Base-by-base conservation (phyloP, 2,888 invertebrate species). In the Synanthedon formicaeformis region DNA sequence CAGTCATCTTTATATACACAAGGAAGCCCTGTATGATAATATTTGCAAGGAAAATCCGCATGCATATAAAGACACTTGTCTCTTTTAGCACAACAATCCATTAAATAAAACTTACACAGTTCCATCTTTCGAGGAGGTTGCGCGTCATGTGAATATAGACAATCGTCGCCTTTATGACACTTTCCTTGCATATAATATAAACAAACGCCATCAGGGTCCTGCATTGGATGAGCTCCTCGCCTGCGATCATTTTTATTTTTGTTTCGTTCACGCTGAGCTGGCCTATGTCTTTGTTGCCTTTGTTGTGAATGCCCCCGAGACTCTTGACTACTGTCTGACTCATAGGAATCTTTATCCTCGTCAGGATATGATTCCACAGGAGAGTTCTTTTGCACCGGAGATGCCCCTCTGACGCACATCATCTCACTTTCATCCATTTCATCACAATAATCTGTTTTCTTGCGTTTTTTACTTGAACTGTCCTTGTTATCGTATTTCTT, bases 41-140 rank as follows among this genome's bases (percentile, higher is more conserved):
- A 98, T 89, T 98, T 98, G 86, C 98, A 98, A 14, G 98, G 98
- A 78, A 97, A 98, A 78, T 98, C 97, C 67, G 94, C 92, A 85
- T 98, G 98, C 95, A 98, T 95, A 74, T 96, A 99, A 16, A 96
- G 90, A 86, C 98, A 99, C 81, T 96, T 95, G 65, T 97, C 97
- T 67, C 96, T 92, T 85, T 98, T 98, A 53, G 95, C 94, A 86
- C 98, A 98, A 77, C 96, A 96, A 62, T 96, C 96, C 92, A 95
- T 95, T 56, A 98, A 83, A 85, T 98, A 98, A 84, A 97, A 98
- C 85, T 98, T 98, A 82, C 98, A 99, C 2, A 98, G 84, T 80
- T 98, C 98, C 89, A 95, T 90, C 86, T 97, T 97, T 62, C 96
- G 91, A 0, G 94, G 94, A 50, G 93, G 93, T 52, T 91, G 86